Evolutionary conservation across 2,888 invertebrate genomes (phyloP).

Genomic region (Tachystola acroxantha): DNA sequence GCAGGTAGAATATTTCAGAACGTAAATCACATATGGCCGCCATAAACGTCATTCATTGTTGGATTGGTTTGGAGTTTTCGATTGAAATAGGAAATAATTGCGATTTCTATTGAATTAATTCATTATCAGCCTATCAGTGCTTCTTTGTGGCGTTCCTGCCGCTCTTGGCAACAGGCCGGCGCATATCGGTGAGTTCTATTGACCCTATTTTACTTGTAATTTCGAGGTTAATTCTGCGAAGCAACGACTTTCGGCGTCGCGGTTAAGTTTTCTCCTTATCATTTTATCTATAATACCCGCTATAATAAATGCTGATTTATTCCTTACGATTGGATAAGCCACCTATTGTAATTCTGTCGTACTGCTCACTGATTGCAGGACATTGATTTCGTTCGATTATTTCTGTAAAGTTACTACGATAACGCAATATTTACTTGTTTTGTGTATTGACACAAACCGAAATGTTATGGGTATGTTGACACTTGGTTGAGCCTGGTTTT

Average conservation of each 20-base stretch:
- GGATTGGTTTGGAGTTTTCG: conserved; percentile 25
- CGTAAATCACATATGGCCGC: conserved; percentile 14
- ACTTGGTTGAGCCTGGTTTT: too few relatives aligned
- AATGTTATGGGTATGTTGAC: too few relatives aligned
- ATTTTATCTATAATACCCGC: conserved; percentile 3
- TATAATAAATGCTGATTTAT: conserved; percentile 23
- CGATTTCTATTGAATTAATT: conserved; percentile 30
- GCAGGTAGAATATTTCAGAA: too few relatives aligned
- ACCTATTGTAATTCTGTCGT: conserved; percentile 20
- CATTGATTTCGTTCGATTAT: conserved; percentile 16
- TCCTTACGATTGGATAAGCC: conserved; percentile 25
- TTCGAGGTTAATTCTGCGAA: conserved; percentile 7
- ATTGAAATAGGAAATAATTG: conserved; percentile 17
- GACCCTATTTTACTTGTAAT: not conserved
- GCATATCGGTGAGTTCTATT: conserved; percentile 38
- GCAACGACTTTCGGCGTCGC: conserved; percentile 5
- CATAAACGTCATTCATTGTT: conserved; percentile 23
- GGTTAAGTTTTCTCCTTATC: conserved; percentile 6
- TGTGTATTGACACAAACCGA: too few relatives aligned
- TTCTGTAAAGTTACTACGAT: not conserved
- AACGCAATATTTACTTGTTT: not conserved
- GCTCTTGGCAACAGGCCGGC: conserved; percentile 25
- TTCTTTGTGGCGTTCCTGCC: conserved; percentile 26
- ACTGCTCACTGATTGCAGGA: conserved; percentile 26
- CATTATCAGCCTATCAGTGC: conserved; percentile 33